Base-by-base conservation (phyloP, 2,113 vertebrate species). In the Siniperca knerii region DNA sequence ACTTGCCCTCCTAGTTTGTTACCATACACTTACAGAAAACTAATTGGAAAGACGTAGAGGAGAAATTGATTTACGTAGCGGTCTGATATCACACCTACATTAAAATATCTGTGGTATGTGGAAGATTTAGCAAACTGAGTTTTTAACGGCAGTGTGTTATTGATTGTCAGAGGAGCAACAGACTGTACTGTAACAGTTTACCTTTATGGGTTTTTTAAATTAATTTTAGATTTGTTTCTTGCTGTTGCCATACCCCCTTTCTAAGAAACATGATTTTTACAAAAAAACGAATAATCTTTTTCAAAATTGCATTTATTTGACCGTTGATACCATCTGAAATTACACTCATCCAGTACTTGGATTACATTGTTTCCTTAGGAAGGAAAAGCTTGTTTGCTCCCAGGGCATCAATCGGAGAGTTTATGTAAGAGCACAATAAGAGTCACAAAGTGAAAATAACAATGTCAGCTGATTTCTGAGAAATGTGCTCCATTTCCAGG, bases 381-480 rank as follows among this genome's bases (percentile, higher is more conserved):
- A 18, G 4, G 10, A 54, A 42, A 54, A 7, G 37, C 35, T 16
- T 25, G 0, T 50, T 20, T 75, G 6, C 2, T 18, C 6, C 6
- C 2, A 1, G 10, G 6, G 55, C 50, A 73, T 44, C 4, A 33
- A 13, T 61, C 37, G 48, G 48, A 48, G 33, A 73, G 42, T 61
- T 52, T 52, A 6, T 62, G 2, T 33, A 29, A 37, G 42, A 61
- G 35, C 35, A n/a, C 15, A 70, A n/a, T 20, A 21, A 9, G 20
- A 72, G 60, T 10, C 35, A 48, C 7, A 68, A 35, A 61, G 23
- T 50, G 4, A 71, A 83, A 83, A 88, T 21, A 4, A 84, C 21
- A 69, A 79, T 13, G 10, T 71, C 25, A 25, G 5, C 4, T 54
- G 48, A 70, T 77, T 84, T 70, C 46, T 74, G 4, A 75, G 70